Evolutionary conservation across 2,888 invertebrate genomes (phyloP), one percentile per base, ranked within the genome.

Genomic region (Nephrotoma guestfalica): DNA sequence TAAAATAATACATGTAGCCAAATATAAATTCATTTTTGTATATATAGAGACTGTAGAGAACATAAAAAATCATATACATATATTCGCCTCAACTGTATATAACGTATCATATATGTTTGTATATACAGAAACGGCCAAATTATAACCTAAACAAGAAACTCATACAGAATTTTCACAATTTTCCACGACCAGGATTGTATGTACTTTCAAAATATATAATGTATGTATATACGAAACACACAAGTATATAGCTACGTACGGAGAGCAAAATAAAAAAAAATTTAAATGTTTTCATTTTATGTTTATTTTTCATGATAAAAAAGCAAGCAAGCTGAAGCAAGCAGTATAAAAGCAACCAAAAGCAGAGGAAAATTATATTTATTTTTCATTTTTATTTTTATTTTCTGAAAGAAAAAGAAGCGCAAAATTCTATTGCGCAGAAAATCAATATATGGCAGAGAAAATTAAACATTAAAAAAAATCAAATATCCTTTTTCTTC

Each of bases 381-480:
- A 18, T 30, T 71, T 71, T 71, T 71, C 30, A 71, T 71, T 71
- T 71, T 43, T 43, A 43, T 43, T 43, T 43, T 71, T 71, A 30
- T 71, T 71, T 71, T 71, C 71, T 71, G 71, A 71, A 71, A 71
- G 71, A 71, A 86, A 86, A 85, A 86, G 86, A 86, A 83, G 86
- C 87, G 87, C 87, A 87, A 86, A 86, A 86, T 87, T 86, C 87
- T 87, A 87, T 87, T 87, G 87, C 87, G 87, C 87, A 87, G 87
- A 87, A 87, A 87, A 87, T 87, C 87, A 87, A 87, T 87, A 87
- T 45, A 71, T 71, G 71, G 71, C 71, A 71, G 71, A 85, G 86
- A 86, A 86, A 86, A 86, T 86, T 51, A 86, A 41, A 51, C 41
- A 51, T 13, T 42, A 51, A 86, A 86, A 51, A 51, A 51, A 86